phyloP scores from a whole-genome alignment of 64 coral and sea anemone genomes.

The Trachythela sp. region DNA sequence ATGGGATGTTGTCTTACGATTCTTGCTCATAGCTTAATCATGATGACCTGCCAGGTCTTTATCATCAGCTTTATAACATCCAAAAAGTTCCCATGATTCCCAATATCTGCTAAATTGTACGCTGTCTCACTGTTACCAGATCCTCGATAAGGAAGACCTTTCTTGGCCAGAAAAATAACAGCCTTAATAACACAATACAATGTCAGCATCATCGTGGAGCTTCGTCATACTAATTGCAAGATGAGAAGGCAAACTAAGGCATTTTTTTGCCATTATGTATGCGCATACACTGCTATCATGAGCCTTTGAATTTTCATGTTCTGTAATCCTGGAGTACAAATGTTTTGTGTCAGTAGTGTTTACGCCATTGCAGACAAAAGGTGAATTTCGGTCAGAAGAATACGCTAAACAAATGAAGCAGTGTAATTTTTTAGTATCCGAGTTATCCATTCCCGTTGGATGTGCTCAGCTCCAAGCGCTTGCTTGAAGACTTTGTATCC shows the following conservation, averaged over 20 bases:
- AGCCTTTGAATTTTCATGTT: background rate
- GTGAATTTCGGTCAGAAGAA: background rate
- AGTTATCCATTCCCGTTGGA: slow-evolving; percentile 7
- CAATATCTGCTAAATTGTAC: background rate
- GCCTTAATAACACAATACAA: background rate
- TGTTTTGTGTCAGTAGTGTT: background rate
- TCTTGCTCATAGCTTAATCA: background rate
- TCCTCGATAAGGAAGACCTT: background rate
- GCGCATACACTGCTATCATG: background rate
- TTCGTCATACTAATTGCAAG: background rate
- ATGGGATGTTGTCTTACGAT: background rate
- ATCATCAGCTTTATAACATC: too few relatives aligned
- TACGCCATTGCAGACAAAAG: background rate
- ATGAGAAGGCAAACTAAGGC: background rate
- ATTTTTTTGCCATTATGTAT: slow-evolving; percentile 5
- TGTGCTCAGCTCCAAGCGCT: background rate
- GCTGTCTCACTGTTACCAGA: background rate
- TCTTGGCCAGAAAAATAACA: background rate
- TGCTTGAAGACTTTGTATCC: background rate
- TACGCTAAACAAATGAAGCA: slow-evolving; percentile 7
- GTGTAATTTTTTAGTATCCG: background rate
- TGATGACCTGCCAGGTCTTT: background rate
- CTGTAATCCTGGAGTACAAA: background rate
- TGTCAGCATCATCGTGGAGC: background rate
- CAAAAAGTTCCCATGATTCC: background rate